Percentiles rank a stretch among this genome's conserved stretches.
Evolutionary conservation across 2,888 invertebrate genomes (phyloP).

Genomic region (Oeneis ivallda): DNA sequence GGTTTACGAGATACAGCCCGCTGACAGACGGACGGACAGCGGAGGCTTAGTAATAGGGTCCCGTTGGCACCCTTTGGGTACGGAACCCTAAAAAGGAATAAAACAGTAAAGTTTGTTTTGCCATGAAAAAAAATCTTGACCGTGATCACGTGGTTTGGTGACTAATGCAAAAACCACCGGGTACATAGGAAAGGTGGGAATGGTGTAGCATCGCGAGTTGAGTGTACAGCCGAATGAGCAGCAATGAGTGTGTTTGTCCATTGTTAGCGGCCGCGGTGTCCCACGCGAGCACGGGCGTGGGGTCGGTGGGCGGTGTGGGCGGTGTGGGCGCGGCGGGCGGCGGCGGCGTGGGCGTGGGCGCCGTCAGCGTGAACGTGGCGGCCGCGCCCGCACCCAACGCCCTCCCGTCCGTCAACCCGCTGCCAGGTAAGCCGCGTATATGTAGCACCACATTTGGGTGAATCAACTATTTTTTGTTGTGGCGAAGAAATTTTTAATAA

Average conservation of each 20-base stretch:
- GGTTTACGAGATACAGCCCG: no score
- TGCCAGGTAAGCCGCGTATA: slow-evolving; percentile 41
- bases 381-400: slow-evolving; percentile 46
- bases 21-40: no score
- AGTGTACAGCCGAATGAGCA: slow-evolving; percentile 2
- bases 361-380: slow-evolving; percentile 44
- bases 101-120: no score
- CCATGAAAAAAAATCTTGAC: no score
- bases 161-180: background rate
- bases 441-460: background rate
- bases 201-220: background rate
- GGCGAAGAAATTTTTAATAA: no score
- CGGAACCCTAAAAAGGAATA: no score
- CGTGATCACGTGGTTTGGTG: background rate
- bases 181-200: background rate
- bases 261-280: slow-evolving; percentile 49
- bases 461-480: no score
- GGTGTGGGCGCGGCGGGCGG: slow-evolving; percentile 39
- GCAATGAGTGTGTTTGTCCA: slow-evolving; percentile 26
- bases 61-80: no score
- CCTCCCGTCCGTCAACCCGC: slow-evolving; percentile 49
- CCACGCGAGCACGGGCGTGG: slow-evolving; percentile 51
- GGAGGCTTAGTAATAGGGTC: no score
- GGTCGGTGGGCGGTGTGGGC: slow-evolving; percentile 39
- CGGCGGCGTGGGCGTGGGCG: slow-evolving; percentile 43